phyloP scores from a whole-genome alignment of 2,797 vertebrate species.

The Rallus crepitans region DNA sequence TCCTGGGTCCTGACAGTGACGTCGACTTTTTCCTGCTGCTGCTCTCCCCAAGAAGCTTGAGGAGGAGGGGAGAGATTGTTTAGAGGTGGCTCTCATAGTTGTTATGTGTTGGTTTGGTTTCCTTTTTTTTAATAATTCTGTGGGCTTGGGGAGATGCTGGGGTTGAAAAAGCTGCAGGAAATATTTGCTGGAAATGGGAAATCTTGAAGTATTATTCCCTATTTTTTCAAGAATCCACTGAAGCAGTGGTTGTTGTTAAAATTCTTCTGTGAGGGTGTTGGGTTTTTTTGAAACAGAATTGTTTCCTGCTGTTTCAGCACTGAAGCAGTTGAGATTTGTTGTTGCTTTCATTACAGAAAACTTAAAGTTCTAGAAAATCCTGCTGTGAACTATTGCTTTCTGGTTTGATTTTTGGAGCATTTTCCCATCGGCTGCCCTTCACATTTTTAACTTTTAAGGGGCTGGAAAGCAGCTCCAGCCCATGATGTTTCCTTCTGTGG shows the following conservation, averaged over 20 bases:
- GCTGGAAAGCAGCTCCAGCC: neutral
- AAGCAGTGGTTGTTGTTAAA: neutral
- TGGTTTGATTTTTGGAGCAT: neutral
- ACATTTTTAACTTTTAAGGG: neutral
- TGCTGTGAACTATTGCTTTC: neutral
- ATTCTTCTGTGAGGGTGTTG: neutral
- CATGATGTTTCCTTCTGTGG: neutral
- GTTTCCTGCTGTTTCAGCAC: neutral
- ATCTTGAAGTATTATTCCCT: neutral
- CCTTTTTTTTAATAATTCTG: no score
- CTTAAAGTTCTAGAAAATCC: neutral
- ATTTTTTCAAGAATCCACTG: neutral
- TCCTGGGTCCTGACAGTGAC: fast-evolving
- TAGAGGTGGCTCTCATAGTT: neutral
- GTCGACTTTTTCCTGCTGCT: neutral
- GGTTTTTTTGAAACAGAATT: neutral
- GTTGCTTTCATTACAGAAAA: neutral
- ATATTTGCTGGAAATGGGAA: neutral
- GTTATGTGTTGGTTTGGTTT: no score
- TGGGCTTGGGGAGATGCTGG: neutral
- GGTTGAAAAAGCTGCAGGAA: neutral
- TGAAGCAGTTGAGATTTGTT: neutral
- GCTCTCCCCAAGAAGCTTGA: neutral
- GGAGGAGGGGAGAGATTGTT: neutral
- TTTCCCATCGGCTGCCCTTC: neutral